These are phyloP conservation scores for Pterocles orientalis DNA, from an alignment of 2,113 vertebrate genomes.

Conservation along the genomic window DNA sequence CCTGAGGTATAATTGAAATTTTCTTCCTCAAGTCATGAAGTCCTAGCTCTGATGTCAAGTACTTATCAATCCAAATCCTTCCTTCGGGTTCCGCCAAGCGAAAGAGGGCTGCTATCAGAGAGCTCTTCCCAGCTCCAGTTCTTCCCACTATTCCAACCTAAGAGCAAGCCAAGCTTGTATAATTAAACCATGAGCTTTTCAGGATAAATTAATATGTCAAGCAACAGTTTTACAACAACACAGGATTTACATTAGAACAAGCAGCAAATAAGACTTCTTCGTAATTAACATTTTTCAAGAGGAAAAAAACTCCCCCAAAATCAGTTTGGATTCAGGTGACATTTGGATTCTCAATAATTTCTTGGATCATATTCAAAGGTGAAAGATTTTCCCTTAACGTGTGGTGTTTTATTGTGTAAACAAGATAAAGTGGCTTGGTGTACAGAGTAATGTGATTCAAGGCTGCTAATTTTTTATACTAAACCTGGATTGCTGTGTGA, in stretches of 20 bases:
- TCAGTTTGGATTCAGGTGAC: slow-evolving; percentile 11
- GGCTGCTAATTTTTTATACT: background rate
- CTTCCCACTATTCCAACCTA: slow-evolving; percentile 95
- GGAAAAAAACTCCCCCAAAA: background rate
- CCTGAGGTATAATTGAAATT: slow-evolving; percentile 98
- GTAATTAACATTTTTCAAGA: background rate
- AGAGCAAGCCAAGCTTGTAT: background rate
- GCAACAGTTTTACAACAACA: background rate
- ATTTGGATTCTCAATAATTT: slow-evolving; percentile 5
- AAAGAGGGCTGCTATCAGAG: slow-evolving; percentile 92
- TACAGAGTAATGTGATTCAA: background rate
- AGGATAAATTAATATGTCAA: background rate
- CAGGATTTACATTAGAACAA: background rate
- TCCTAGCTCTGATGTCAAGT: slow-evolving; percentile 89
- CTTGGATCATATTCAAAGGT: slow-evolving; percentile 9
- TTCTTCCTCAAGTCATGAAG: slow-evolving; percentile 92
- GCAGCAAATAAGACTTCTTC: background rate
- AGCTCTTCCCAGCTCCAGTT: slow-evolving; percentile 95
- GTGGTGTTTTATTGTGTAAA: background rate
- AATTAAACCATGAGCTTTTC: background rate
- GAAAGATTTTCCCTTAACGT: background rate
- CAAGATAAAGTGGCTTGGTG: background rate
- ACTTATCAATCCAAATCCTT: slow-evolving; percentile 89
- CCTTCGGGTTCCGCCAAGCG: slow-evolving; percentile 91
- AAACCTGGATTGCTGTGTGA: background rate